Evolutionary conservation across 2,113 vertebrate species (phyloP).

Genomic region (Sprattus sprattus): DNA sequence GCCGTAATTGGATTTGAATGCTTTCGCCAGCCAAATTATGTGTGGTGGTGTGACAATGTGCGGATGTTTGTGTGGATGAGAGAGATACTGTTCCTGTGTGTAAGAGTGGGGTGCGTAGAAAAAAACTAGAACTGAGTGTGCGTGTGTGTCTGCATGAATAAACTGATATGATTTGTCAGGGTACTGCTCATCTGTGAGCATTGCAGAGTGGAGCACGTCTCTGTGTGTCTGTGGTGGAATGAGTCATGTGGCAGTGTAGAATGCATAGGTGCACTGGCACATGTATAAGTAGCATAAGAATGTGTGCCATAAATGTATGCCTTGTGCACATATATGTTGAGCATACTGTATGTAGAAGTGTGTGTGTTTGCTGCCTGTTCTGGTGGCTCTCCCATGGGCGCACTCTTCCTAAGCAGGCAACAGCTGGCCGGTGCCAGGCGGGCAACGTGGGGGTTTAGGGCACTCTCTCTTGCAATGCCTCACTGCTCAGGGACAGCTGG

Average conservation of each 20-base stretch:
- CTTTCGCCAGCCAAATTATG: constrained; percentile 68
- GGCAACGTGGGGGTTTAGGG: constrained; percentile 53
- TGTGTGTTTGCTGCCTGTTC: constrained; percentile 57
- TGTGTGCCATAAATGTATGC: not conserved
- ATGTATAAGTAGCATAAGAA: not conserved
- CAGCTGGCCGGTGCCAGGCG: constrained; percentile 57
- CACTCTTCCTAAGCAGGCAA: constrained; percentile 49
- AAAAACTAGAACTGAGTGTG: not conserved
- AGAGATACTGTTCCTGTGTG: not conserved
- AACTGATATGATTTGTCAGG: not conserved
- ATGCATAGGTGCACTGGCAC: not conserved
- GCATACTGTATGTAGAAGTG: not conserved
- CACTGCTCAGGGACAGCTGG: constrained; percentile 65
- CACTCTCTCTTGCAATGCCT: constrained; percentile 46
- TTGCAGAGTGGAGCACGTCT: constrained; percentile 51
- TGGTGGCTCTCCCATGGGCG: constrained; percentile 56
- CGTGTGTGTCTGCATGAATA: not conserved
- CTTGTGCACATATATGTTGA: not conserved
- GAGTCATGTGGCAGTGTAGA: not conserved
- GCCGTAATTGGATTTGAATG: constrained; percentile 72
- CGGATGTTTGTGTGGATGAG: not conserved
- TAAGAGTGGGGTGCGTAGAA: not conserved
- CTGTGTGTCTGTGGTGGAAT: not conserved
- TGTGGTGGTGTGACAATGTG: constrained; percentile 39
- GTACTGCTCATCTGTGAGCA: not conserved